Conservation (phyloP, 2,113 vertebrate species). For the Chaenocephalus aceratus region DNA sequence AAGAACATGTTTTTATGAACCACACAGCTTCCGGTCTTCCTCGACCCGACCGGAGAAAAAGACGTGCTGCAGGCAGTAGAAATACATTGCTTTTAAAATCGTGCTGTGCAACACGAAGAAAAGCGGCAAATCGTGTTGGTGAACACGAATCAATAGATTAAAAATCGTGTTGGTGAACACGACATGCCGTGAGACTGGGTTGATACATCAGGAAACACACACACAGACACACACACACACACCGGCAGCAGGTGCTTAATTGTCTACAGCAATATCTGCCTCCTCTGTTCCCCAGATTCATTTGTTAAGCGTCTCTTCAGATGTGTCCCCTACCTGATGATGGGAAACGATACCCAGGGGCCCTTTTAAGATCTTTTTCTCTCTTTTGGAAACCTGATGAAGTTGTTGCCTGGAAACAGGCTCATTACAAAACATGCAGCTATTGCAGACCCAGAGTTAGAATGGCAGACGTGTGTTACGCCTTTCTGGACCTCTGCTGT, state of each 20-base stretch:
- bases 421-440: constrained; percentile 35
- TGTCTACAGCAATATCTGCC: constrained; percentile 24
- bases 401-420: constrained; percentile 60
- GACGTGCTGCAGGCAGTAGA: too few species aligned
- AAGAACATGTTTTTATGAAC: too few species aligned
- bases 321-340: constrained; percentile 51
- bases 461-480: constrained; percentile 18
- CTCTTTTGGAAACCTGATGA: constrained; percentile 35
- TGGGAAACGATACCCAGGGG: constrained; percentile 37
- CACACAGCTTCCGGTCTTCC: too few species aligned
- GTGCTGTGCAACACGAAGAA: too few species aligned
- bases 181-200: too few species aligned
- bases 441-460: constrained; percentile 3
- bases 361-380: constrained; percentile 11
- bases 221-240: not conserved
- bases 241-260: constrained; percentile 37
- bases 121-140: too few species aligned
- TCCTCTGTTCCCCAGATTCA: constrained; percentile 40
- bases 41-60: too few species aligned
- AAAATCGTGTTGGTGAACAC: too few species aligned
- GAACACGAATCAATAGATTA: too few species aligned
- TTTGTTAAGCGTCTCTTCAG: constrained; percentile 45
- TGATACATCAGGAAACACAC: not conserved
- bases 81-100: too few species aligned
- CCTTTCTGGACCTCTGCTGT: not conserved